These are phyloP conservation scores for Diuraphis noxia DNA, from an alignment of 1,140 invertebrate species.

Conservation along the genomic window DNA sequence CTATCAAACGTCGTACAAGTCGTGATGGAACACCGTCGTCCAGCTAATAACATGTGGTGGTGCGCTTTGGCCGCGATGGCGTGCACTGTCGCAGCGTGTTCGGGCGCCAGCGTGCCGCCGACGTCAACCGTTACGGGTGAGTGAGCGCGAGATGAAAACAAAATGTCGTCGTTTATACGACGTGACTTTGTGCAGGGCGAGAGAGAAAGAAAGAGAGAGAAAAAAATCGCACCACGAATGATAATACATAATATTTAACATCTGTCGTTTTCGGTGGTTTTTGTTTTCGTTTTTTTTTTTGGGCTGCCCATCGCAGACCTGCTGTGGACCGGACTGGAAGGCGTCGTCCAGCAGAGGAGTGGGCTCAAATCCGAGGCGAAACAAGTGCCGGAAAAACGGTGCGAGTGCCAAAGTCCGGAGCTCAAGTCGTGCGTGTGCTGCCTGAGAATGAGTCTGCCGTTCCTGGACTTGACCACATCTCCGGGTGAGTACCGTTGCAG, in stretches of 20 bases:
- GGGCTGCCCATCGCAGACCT: neutral
- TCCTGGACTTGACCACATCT: conserved; percentile 30
- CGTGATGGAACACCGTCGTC: conserved; percentile 19
- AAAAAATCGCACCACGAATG: neutral
- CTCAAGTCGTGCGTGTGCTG: conserved; percentile 50
- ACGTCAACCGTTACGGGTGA: conserved; percentile 20
- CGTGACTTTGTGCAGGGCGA: neutral
- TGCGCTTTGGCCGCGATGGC: neutral
- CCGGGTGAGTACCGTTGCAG: conserved; percentile 6
- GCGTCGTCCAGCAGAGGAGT: conserved; percentile 27
- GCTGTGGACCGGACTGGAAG: conserved; percentile 35
- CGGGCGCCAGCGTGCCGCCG: neutral
- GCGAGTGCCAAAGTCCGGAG: conserved; percentile 46
- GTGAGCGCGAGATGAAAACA: neutral
- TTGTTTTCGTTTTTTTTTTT: neutral
- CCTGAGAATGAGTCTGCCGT: conserved; percentile 35
- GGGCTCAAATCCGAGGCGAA: conserved; percentile 8
- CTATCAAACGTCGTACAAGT: neutral
- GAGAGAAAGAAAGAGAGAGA: neutral
- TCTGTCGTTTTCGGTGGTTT: neutral
- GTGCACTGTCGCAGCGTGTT: neutral
- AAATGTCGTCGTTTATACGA: neutral
- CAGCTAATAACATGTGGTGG: neutral
- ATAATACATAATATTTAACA: no score
- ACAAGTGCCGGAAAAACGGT: conserved; percentile 45